phyloP scores from a whole-genome alignment of 2,888 invertebrate genomes.

The Malthinus flaveolus region DNA sequence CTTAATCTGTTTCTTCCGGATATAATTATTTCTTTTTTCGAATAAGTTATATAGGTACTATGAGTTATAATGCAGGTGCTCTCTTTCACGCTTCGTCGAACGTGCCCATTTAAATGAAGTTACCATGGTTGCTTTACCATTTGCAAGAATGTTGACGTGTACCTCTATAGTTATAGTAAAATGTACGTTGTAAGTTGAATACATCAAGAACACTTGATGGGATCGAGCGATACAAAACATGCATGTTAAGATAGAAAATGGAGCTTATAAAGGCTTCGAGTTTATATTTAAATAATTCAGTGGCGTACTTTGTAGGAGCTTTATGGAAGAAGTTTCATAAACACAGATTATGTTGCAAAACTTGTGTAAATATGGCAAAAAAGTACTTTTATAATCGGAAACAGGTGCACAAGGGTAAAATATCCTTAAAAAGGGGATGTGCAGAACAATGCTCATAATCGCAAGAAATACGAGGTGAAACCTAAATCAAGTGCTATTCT shows the following conservation, averaged over 20 bases:
- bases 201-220: conserved; percentile 18
- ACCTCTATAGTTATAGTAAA: conserved; percentile 1
- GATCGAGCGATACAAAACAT: conserved; percentile 10
- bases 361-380: too few species aligned
- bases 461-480: too few species aligned
- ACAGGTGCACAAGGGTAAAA: too few species aligned
- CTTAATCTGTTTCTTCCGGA: conserved; percentile 2
- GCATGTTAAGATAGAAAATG: conserved; percentile 1
- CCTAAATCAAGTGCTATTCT: too few species aligned
- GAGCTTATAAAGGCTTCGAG: conserved; percentile 5
- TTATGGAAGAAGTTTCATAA: too few species aligned
- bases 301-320: too few species aligned
- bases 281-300: conserved; percentile 3
- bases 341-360: too few species aligned
- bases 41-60: conserved; percentile 15
- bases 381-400: too few species aligned
- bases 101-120: conserved; percentile 36
- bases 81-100: conserved; percentile 40
- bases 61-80: conserved; percentile 40
- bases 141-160: conserved; percentile 17
- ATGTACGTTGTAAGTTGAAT: conserved; percentile 20
- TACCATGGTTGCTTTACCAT: conserved; percentile 13
- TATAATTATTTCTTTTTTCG: not conserved
- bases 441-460: too few species aligned
- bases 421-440: too few species aligned